Evolutionary conservation across 2,113 vertebrate species (phyloP), one percentile per base, ranked within the genome.

Genomic region (Heteronetta atricapilla): DNA sequence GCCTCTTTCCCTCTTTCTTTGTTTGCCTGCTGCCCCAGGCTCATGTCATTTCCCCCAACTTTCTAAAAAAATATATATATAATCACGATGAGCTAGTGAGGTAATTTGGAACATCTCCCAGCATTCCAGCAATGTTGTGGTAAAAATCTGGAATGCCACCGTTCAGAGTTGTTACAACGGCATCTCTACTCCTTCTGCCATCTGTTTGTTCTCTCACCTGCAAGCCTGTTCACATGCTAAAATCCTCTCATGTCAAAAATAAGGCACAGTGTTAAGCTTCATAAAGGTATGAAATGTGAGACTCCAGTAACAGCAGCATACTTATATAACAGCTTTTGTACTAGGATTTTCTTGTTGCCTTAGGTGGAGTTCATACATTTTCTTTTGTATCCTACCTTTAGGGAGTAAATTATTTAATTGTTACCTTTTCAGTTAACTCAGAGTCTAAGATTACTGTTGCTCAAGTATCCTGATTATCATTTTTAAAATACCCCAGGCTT

Each of bases 171-270:
- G 42, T 44, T 90, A 60, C 60, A 75, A 28, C 36, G 58, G 22
- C 77, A 83, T 84, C 67, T 34, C 56, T 86, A 34, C 38, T 82
- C 44, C 56, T 91, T 62, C 72, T 93, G 83, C 69, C 22, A 55
- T 77, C 48, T 63, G 42, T 87, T 82, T 93, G 66, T 79, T 90
- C 86, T 82, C 86, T 89, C 62, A 86, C 83, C 89, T 95, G 86
- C 86, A 93, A 89, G 66, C 58, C 92, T 79, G n/a, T 82, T 95
- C 91, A 92, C 42, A 86, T 84, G 85, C 33, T 93, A 68, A 86
- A 88, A 92, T 78, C 46, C 53, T 90, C 69, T 93, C 69, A 31
- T 70, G 60, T 74, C 79, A 86, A 77, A 93, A 95, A 58, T 83
- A 16, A 59, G 23, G 34, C 48, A 79, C 19, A 53, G 14, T 36